These are phyloP conservation scores for Acanthaster planci DNA, from an alignment of 35 echinoderm and acorn worm species.

Conservation along the genomic window DNA sequence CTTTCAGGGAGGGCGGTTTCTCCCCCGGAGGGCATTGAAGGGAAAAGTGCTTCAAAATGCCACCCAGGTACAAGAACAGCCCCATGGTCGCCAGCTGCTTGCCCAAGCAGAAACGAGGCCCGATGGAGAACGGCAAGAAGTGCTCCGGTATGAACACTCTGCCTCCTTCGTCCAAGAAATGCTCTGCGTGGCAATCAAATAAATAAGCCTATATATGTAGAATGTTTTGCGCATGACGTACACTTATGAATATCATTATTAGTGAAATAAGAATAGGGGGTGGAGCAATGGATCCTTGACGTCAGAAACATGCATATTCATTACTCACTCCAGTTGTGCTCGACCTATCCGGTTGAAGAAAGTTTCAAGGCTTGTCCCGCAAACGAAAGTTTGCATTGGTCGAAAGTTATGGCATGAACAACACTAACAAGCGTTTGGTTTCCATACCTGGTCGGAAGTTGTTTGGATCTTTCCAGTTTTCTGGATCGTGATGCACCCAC, in stretches of 20 bases:
- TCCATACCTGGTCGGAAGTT: conserved; percentile 68
- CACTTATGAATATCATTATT: no score
- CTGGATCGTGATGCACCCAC: conserved; percentile 76
- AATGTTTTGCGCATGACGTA: background rate
- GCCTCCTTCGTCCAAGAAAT: conserved; percentile 55
- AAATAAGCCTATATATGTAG: background rate
- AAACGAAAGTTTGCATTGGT: no score
- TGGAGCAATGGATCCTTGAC: no score
- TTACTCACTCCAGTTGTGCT: no score
- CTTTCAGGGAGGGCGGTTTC: conserved; percentile 21
- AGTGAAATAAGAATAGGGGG: no score
- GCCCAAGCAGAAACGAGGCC: conserved; percentile 47
- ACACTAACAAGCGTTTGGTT: no score
- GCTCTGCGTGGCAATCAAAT: conserved; percentile 31
- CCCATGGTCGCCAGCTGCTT: conserved; percentile 68
- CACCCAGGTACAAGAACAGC: conserved; percentile 63
- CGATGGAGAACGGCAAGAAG: conserved; percentile 65
- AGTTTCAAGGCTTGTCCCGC: no score
- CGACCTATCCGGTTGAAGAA: no score
- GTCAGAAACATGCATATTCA: no score
- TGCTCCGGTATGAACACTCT: conserved; percentile 40
- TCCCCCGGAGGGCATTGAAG: conserved; percentile 13
- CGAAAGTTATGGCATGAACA: no score
- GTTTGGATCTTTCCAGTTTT: conserved; percentile 54
- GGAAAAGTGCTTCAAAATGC: conserved; percentile 51